Evolutionary conservation across 2,113 vertebrate genomes (phyloP), one percentile per base, ranked within the genome.

Genomic region (Myrmecobius fasciatus): DNA sequence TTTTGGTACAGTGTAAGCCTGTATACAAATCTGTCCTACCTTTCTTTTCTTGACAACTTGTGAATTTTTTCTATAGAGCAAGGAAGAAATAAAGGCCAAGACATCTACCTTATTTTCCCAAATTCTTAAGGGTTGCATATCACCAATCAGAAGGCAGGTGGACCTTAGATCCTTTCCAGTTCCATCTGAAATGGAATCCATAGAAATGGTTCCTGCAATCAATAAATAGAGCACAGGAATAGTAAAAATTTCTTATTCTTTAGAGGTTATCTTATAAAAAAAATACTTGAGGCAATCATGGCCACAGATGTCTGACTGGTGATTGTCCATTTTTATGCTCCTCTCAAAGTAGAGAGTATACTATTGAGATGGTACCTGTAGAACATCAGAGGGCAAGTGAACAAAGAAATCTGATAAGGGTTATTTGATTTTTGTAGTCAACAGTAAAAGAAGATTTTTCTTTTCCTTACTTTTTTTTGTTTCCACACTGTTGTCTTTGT

Each of bases 401-500:
- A 49, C 46, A 67, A 92, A 95, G 91, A 96, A 92, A 60, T 28
- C 88, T 89, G 91, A 75, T 52, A 52, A 92, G 96, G 43, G 25
- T 88, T 52, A 51, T 96, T 93, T 97, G 94, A 97, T 96, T 96
- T 96, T 0, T 0, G 3, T 91, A 75, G 25, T 43, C 83, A 0
- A 0, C 4, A 22, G 54, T 43, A 90, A 25, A 67, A 60, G 53
- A 54, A 47, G 31, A 31, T 22, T 49, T 25, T 36, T 14, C 49
- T n/a, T 14, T 56, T 92, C 6, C 56, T 92, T 54, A 52, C 28
- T 43, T 22, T 36, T 24, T 0, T 5, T n/a, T 2, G 25, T 25
- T 96, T 89, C 94, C 92, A 67, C 96, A 54, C 60, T 96, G 92
- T 89, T 91, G 92, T 53, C 96, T 97, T 94, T 89, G 48, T 91